Base-by-base conservation (phyloP, 2,797 vertebrate genomes). In the Coccyzus lansbergi region DNA sequence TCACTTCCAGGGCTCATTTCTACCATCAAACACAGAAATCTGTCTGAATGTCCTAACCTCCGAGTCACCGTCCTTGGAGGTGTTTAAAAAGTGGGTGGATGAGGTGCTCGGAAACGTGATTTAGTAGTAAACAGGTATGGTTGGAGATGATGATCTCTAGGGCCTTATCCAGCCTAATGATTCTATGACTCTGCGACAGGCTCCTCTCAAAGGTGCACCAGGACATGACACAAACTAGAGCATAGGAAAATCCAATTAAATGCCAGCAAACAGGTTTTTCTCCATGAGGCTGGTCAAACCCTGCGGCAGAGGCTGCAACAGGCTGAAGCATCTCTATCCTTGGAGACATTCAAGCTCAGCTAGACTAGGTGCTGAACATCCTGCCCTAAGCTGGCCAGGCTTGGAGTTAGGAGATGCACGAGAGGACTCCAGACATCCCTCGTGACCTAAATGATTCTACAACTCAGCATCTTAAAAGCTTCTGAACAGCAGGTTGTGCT, bases 11-110 rank as follows among this genome's bases (percentile, higher is more conserved):
- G 28, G 16, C 8, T 51, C 15, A 34, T 65, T 87, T 59, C 24
- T 48, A 0, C 4, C 4, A 31, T 15, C 7, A 85, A 40, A 56
- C 6, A 9, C 6, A 77, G 18, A 77, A 86, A 74, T 60, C 5
- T 6, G 1, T 26, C 22, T 7, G 0, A 6, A 3, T 26, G 4
- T 38, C n/a, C 42, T 31, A 33, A 44, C 7, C 25, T 51, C 28
- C 7, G 0, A 20, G 17, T 46, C 36, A 38, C 38, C 38, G 38
- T 38, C 38, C 38, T 38, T 38, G 38, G 38, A 38, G 38, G 38
- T 38, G 38, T 38, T 38, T 38, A 38, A 38, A 38, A 38, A 38
- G 38, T 38, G 38, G 38, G 38, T 38, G 38, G 12, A 38, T 38
- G 38, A 38, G 38, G 38, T 38, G 38, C 12, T 38, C 38, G n/a